phyloP scores from a whole-genome alignment of 2,797 vertebrate genomes.

The Tarsius wallacei region DNA sequence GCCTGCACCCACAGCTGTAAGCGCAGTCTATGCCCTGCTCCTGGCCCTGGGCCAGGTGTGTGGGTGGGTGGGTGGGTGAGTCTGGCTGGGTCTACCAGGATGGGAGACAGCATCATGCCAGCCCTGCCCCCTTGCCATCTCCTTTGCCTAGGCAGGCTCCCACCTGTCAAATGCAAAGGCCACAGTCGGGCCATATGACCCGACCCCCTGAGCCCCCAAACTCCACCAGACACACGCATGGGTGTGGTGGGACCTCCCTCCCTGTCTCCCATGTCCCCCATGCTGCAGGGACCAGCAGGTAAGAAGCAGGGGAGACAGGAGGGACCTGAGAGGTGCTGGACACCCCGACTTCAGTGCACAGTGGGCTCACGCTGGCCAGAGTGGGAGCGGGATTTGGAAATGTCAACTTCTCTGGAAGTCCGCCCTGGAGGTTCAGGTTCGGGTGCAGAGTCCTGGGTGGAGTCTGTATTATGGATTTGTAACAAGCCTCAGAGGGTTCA shows the following conservation, averaged over 20 bases:
- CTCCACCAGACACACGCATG: accelerated
- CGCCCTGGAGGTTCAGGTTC: background rate
- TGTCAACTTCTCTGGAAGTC: background rate
- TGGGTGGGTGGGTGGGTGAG: accelerated
- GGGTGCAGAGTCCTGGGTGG: background rate
- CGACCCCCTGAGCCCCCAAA: background rate
- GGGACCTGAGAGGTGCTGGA: accelerated
- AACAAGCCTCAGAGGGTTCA: accelerated
- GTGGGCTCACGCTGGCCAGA: background rate
- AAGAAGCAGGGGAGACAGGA: background rate
- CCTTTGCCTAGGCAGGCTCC: background rate
- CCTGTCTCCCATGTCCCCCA: background rate
- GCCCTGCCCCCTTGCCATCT: background rate
- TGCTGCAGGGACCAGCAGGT: accelerated
- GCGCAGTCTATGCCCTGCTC: no score
- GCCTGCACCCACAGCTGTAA: background rate
- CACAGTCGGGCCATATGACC: background rate
- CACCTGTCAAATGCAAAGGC: background rate
- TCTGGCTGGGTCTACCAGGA: background rate
- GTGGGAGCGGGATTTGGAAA: accelerated
- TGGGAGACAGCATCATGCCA: background rate
- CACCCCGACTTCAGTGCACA: background rate
- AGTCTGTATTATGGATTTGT: background rate
- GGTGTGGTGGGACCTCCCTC: background rate
- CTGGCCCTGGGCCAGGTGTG: no score